phyloP scores from a whole-genome alignment of 2,888 invertebrate species.

The Ophonus ardosiacus region DNA sequence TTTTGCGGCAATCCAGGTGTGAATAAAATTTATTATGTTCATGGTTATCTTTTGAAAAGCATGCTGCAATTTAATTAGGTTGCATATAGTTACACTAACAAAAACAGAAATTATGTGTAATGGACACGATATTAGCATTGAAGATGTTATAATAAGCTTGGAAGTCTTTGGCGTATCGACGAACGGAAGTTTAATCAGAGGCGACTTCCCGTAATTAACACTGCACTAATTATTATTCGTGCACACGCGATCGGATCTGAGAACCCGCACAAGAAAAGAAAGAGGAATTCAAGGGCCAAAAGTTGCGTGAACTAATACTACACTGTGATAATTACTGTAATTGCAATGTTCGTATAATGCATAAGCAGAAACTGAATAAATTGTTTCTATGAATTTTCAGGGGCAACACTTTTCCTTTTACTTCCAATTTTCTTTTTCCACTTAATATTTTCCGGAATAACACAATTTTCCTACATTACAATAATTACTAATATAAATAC shows the following conservation, averaged over 20 bases:
- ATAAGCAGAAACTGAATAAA: neutral
- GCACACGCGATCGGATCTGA: slow-evolving; percentile 32
- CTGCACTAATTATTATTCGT: slow-evolving; percentile 58
- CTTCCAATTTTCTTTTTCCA: neutral
- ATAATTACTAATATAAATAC: too few species aligned
- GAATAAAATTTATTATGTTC: neutral
- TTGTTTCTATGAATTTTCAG: neutral
- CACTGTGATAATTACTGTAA: neutral
- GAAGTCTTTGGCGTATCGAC: slow-evolving; percentile 48
- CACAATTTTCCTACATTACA: too few species aligned
- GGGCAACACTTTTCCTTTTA: neutral
- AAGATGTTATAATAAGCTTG: slow-evolving; percentile 3
- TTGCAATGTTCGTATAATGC: slow-evolving; percentile 1
- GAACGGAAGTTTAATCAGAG: slow-evolving; percentile 57
- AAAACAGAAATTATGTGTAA: slow-evolving; percentile 1
- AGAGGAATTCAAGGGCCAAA: neutral
- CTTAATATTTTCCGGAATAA: too few species aligned
- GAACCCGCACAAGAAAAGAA: neutral
- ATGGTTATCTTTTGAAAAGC: neutral
- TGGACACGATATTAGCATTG: slow-evolving; percentile 30
- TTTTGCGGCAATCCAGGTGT: neutral
- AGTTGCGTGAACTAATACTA: neutral
- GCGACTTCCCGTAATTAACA: slow-evolving; percentile 58
- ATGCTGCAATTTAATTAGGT: neutral
- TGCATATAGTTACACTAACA: neutral